phyloP scores from a whole-genome alignment of 2,113 vertebrate genomes.

The Panthera uncia region DNA sequence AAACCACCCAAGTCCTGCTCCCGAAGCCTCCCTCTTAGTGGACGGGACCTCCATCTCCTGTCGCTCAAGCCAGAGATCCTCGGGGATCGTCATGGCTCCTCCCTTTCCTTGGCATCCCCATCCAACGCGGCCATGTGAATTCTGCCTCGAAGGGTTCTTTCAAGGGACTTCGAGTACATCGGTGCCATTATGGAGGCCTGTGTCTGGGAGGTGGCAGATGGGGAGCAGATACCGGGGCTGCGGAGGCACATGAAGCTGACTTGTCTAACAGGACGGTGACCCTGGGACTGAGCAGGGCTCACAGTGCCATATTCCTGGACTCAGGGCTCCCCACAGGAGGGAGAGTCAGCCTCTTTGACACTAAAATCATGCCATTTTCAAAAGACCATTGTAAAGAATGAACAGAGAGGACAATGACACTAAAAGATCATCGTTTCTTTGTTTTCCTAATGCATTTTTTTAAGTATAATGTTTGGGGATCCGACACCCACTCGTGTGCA shows the following conservation, averaged over 20 bases:
- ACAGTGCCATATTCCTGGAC: neutral
- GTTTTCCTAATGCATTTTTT: neutral
- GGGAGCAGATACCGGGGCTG: rapidly evolving
- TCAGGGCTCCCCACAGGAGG: neutral
- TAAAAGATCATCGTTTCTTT: neutral
- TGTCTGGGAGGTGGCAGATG: neutral
- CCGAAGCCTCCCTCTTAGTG: neutral
- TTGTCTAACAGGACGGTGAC: neutral
- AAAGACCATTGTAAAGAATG: neutral
- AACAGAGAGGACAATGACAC: neutral
- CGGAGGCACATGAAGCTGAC: rapidly evolving
- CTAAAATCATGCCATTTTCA: neutral
- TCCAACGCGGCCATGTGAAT: rapidly evolving
- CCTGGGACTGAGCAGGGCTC: no score
- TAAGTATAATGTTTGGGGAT: neutral
- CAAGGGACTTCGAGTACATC: neutral
- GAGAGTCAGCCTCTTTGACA: neutral
- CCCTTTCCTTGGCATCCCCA: rapidly evolving
- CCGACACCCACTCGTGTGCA: rapidly evolving
- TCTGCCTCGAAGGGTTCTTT: neutral
- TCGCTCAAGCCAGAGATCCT: no score
- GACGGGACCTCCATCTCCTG: neutral
- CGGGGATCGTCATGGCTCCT: rapidly evolving
- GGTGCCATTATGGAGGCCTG: no score
- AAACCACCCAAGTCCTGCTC: no score